Conservation (phyloP, 2,888 invertebrate genomes). For the Melinaea menophilus region DNA sequence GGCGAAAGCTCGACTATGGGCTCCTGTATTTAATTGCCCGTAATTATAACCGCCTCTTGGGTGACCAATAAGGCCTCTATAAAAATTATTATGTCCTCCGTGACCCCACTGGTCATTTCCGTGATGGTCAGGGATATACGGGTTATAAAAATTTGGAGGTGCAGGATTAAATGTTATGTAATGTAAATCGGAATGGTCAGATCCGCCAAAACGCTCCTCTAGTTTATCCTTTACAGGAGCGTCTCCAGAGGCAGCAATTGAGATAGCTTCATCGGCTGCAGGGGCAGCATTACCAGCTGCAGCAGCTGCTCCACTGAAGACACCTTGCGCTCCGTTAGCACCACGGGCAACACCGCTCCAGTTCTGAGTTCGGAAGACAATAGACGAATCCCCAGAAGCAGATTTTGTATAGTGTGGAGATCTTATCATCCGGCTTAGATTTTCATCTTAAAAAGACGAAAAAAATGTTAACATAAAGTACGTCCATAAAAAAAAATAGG, state of each 20-base stretch:
- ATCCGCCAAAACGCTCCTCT: constrained; percentile 13
- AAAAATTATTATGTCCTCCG: constrained; percentile 6
- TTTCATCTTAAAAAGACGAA: constrained; percentile 37
- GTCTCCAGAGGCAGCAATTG: constrained; percentile 29
- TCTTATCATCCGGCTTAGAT: constrained; percentile 38
- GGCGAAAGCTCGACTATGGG: neutral
- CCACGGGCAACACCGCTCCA: constrained; percentile 53
- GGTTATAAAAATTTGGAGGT: neutral
- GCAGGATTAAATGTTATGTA: neutral
- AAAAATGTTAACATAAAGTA: constrained; percentile 4
- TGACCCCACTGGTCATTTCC: constrained; percentile 3
- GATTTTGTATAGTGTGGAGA: constrained; percentile 35
- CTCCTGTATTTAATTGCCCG: constrained; percentile 5
- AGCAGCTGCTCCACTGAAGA: constrained; percentile 53
- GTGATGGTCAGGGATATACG: no score
- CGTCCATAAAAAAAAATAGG: neutral
- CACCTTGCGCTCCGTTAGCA: constrained; percentile 44
- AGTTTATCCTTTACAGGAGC: constrained; percentile 6
- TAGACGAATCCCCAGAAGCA: constrained; percentile 33
- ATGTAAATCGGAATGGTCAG: constrained; percentile 3
- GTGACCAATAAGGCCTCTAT: constrained; percentile 18
- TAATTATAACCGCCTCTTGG: constrained; percentile 14
- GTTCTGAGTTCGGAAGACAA: constrained; percentile 48
- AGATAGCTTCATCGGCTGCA: constrained; percentile 44
- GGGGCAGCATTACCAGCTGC: constrained; percentile 40